Base-by-base conservation (phyloP, 2,113 vertebrate species). In the Trichechus manatus region DNA sequence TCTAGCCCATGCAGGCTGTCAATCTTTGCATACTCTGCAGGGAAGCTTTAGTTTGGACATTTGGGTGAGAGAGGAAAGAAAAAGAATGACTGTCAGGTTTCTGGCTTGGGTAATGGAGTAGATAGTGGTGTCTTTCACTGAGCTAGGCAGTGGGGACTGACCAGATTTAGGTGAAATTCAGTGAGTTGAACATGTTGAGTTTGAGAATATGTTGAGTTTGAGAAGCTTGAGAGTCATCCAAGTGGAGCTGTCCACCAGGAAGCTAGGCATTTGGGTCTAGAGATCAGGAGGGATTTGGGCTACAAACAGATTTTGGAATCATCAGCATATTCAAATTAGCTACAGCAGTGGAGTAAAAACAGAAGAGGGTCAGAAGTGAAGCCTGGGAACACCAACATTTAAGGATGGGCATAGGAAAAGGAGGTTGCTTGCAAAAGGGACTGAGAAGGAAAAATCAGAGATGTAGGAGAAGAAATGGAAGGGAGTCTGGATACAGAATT, bases 201-300 rank as follows among this genome's bases (percentile, higher is more conserved):
- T 56, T 56, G 53, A 13, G 15, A 56, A 36, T 47, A 81, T 22
- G 36, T 0, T 56, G 74, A 80, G 27, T 78, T 23, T 66, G 94
- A 80, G 87, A 56, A 36, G 66, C 33, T 23, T 29, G 11, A 81
- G 33, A 44, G 63, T 33, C 29, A 75, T 36, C 31, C 39, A 91
- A 77, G 66, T 88, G 82, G 95, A 90, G 53, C 50, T 95, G 87
- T 93, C 92, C 77, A 83, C 82, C 85, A 68, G 72, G 87, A 84
- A 92, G 44, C 0, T 29, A 81, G 81, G 25, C n/a, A 72, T 81
- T n/a, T 72, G 20, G 77, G 44, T 77, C 66, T 47, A 25, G 29
- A 94, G 33, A 85, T 88, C 42, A 61, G 44, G 4, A 88, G 44
- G 53, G 91, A 70, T 6, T 13, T 42, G 33, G 39, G 25, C 23